Percentiles rank a stretch among this genome's conserved stretches.
Conservation (phyloP, 1,140 invertebrate genomes). For the Drosophila watanabei region DNA sequence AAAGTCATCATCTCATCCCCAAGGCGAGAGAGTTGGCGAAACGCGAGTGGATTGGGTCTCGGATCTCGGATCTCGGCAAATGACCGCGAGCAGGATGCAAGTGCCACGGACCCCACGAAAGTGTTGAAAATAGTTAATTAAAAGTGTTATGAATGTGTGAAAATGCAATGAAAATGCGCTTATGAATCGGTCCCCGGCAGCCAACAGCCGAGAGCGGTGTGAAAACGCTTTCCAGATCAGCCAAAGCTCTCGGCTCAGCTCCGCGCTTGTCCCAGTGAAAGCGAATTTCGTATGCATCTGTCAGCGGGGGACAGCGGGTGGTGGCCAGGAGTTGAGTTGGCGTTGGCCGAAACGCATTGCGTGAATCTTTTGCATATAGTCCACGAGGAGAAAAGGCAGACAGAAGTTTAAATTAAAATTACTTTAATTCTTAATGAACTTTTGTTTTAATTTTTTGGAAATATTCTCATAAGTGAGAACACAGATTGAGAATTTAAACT, state of each 20-base stretch:
- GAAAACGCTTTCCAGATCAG: conserved; percentile 78
- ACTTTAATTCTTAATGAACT: neutral
- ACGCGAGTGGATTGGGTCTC: conserved; percentile 25
- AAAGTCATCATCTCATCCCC: conserved; percentile 67
- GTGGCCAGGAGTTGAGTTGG: conserved; percentile 5
- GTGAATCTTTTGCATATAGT: conserved; percentile 41
- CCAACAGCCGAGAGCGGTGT: conserved; percentile 45
- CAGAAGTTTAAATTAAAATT: neutral
- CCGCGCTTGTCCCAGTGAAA: conserved; percentile 60
- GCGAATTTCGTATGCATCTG: conserved; percentile 72
- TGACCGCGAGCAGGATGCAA: conserved; percentile 65
- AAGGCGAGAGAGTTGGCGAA: conserved; percentile 64
- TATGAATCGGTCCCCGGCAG: conserved; percentile 40
- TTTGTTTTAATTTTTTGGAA: neutral
- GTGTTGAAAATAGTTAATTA: conserved; percentile 77
- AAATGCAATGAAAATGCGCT: conserved; percentile 67
- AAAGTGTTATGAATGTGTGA: conserved; percentile 80
- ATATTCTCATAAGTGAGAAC: neutral
- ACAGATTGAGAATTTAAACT: neutral
- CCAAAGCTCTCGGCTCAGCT: conserved; percentile 37
- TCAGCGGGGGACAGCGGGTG: conserved; percentile 3
- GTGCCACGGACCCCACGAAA: conserved; percentile 51
- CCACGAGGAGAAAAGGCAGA: neutral
- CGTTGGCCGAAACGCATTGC: conserved; percentile 57
- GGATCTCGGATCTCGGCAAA: conserved; percentile 43